These are phyloP conservation scores for Hydrozoanthus tunicans DNA, from an alignment of 64 coral and sea anemone genomes.

Conservation along the genomic window DNA sequence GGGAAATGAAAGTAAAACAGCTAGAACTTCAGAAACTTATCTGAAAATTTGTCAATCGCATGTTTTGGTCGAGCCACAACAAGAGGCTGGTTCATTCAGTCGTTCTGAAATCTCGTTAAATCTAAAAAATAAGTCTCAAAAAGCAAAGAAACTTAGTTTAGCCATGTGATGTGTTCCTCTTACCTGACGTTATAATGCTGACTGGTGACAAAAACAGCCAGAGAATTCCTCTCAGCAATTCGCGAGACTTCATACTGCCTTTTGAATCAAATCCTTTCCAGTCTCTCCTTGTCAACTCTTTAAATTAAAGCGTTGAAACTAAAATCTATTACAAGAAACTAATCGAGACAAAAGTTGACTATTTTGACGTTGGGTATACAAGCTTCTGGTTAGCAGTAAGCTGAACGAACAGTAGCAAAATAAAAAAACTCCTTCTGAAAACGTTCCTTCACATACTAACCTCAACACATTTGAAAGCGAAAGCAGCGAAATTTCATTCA, in stretches of 20 bases:
- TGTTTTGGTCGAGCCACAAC: no score
- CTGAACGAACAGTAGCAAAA: neutral
- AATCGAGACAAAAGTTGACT: neutral
- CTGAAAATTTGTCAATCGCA: no score
- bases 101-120: no score
- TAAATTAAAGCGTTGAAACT: neutral
- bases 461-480: neutral
- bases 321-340: neutral
- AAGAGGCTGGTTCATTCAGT: no score
- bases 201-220: neutral
- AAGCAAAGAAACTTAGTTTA: neutral
- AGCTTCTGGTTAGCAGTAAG: neutral
- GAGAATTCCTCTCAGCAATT: neutral
- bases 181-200: conserved; percentile 6
- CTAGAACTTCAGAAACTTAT: no score
- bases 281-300: neutral
- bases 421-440: neutral
- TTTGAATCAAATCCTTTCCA: neutral
- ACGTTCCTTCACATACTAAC: neutral
- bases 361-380: neutral
- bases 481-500: conserved; percentile 14
- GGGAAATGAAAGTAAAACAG: no score
- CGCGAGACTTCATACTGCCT: neutral
- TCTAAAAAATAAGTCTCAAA: neutral
- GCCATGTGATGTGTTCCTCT: neutral